These are phyloP conservation scores for Sebastes minor DNA, from an alignment of 2,797 vertebrate genomes.

Conservation along the genomic window DNA sequence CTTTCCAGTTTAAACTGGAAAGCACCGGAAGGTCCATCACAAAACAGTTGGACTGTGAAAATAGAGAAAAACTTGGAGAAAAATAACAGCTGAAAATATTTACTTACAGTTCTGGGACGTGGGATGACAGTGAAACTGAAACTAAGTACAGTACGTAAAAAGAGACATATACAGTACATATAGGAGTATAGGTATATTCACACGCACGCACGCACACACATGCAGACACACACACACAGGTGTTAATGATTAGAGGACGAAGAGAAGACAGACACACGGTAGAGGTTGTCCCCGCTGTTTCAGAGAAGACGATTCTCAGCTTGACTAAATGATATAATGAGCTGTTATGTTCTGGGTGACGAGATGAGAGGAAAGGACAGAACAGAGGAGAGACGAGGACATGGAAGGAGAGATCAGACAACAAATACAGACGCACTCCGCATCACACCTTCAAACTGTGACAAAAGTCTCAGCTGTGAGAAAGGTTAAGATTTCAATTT, in stretches of 20 bases:
- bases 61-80: constrained; percentile 27
- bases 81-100: constrained; percentile 1
- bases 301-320: constrained; percentile 74
- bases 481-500: constrained; percentile 77
- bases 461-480: constrained; percentile 60
- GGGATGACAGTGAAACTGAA: neutral
- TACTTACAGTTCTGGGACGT: neutral
- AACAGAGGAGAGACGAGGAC: constrained; percentile 57
- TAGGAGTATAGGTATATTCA: neutral
- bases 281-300: constrained; percentile 73
- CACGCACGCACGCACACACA: constrained; percentile 10
- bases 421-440: constrained; percentile 36
- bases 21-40: constrained; percentile 6
- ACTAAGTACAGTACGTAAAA: neutral
- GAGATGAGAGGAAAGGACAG: constrained; percentile 71
- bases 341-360: constrained; percentile 71
- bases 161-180: neutral
- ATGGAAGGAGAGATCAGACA: constrained; percentile 29
- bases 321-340: constrained; percentile 80
- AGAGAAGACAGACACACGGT: constrained; percentile 63
- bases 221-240: constrained; percentile 8
- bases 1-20: constrained; percentile 54
- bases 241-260: constrained; percentile 77
- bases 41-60: constrained; percentile 37
- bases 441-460: constrained; percentile 62